These are phyloP conservation scores for Calyptommatus sinebrachiatus DNA, from an alignment of 2,113 vertebrate species.

Conservation along the genomic window DNA sequence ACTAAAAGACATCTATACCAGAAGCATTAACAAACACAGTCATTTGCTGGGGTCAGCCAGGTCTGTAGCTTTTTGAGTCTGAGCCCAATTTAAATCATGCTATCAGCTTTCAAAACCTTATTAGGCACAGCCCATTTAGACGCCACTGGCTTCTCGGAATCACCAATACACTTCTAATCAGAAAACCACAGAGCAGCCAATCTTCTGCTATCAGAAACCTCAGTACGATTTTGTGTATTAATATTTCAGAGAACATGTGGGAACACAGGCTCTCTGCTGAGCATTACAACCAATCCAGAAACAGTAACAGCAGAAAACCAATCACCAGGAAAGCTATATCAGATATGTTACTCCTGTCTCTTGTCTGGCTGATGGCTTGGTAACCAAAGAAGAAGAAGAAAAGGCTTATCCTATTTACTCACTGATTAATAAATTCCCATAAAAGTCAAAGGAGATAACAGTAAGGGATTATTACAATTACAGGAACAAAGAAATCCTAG, in stretches of 20 bases:
- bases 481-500: constrained; percentile 56
- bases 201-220: constrained; percentile 81
- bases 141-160: constrained; percentile 87
- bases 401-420: constrained; percentile 61
- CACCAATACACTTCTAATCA: constrained; percentile 75
- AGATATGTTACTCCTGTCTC: constrained; percentile 46
- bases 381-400: constrained; percentile 66
- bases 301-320: constrained; percentile 52
- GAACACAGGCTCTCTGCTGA: constrained; percentile 77
- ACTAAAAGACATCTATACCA: constrained; percentile 70
- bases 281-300: constrained; percentile 69
- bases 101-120: constrained; percentile 89
- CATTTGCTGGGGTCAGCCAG: constrained; percentile 71
- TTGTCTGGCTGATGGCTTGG: constrained; percentile 61
- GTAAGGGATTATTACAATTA: constrained; percentile 52
- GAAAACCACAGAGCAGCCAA: constrained; percentile 82
- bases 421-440: constrained; percentile 72
- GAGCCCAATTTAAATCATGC: constrained; percentile 74
- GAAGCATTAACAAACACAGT: constrained; percentile 74
- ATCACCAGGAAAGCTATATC: constrained; percentile 45
- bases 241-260: constrained; percentile 85
- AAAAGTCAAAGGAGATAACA: constrained; percentile 51
- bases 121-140: constrained; percentile 85
- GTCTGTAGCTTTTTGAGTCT: constrained; percentile 68
- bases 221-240: constrained; percentile 85